Percentiles rank a stretch among this genome's conserved stretches.
Evolutionary conservation across 2,888 invertebrate genomes (phyloP).

Genomic region (Eugnorisma glareosa): DNA sequence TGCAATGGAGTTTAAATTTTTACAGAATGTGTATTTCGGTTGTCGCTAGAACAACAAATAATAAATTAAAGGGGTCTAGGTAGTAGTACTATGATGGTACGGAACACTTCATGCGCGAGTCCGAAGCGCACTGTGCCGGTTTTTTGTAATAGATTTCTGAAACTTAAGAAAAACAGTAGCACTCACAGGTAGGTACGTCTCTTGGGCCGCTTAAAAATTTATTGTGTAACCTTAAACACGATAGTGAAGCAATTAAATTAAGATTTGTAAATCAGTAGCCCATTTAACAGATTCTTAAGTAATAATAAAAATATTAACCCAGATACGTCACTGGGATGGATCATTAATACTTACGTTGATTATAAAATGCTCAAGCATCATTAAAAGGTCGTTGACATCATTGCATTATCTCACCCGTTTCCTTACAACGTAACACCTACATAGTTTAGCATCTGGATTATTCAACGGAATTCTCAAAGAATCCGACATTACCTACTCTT

Average conservation of each 20-base stretch:
- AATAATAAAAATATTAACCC: conserved; percentile 29
- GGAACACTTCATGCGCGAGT: no score
- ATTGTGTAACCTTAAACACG: background rate
- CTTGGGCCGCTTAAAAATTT: background rate
- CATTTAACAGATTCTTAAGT: background rate
- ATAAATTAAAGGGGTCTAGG: no score
- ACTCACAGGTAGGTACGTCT: background rate
- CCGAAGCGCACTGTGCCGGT: no score
- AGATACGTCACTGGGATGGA: background rate
- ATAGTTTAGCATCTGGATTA: conserved; percentile 51
- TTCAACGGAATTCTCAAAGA: conserved; percentile 43
- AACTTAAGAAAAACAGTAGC: background rate
- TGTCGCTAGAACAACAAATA: no score
- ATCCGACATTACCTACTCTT: conserved; percentile 4
- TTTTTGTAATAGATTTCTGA: background rate
- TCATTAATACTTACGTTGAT: conserved; percentile 27
- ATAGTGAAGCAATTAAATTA: conserved; percentile 19
- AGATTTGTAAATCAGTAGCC: background rate
- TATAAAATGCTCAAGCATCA: conserved; percentile 26
- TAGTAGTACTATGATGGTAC: no score
- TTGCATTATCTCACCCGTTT: conserved; percentile 37
- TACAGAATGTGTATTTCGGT: no score
- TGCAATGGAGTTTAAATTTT: no score
- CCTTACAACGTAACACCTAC: conserved; percentile 45
- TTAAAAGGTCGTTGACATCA: conserved; percentile 39